phyloP scores from a whole-genome alignment of 2,888 invertebrate genomes.

The Lasioglossum morio region DNA sequence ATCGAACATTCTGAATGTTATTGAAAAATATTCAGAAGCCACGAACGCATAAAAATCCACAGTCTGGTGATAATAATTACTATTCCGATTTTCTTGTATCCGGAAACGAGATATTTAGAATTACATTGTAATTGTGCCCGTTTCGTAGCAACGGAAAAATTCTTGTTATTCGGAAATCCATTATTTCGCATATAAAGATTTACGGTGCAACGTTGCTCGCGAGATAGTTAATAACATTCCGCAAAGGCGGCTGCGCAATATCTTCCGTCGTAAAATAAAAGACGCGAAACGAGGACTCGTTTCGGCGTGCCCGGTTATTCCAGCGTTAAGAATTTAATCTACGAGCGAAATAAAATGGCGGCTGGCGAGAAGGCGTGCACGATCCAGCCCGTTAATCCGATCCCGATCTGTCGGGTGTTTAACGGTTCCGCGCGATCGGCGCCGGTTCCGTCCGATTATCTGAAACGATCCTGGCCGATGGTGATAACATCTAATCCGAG shows the following conservation, averaged over 20 bases:
- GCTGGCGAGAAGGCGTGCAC: not conserved
- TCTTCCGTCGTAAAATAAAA: not conserved
- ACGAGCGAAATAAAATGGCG: not conserved
- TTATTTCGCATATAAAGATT: not conserved
- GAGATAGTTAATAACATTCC: not conserved
- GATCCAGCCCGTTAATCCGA: not conserved
- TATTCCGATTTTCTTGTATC: too few relatives aligned
- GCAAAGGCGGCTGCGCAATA: not conserved
- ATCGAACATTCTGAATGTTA: too few relatives aligned
- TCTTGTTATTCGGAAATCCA: too few relatives aligned
- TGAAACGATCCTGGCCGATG: not conserved
- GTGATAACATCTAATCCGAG: constrained; percentile 18
- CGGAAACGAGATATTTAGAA: too few relatives aligned
- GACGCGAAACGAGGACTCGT: not conserved
- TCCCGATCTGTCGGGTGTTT: not conserved
- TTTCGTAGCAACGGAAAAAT: too few relatives aligned
- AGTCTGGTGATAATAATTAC: too few relatives aligned
- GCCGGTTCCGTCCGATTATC: constrained; percentile 13
- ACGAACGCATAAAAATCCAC: too few relatives aligned
- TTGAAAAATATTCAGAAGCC: too few relatives aligned
- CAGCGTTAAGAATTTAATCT: not conserved
- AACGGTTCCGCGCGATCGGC: constrained; percentile 9
- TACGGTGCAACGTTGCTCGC: too few relatives aligned
- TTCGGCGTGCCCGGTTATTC: not conserved
- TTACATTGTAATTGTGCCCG: too few relatives aligned